Evolutionary conservation across 2,797 vertebrate genomes (phyloP), one percentile per base, ranked within the genome.

Genomic region (Darevskia nairensis): DNA sequence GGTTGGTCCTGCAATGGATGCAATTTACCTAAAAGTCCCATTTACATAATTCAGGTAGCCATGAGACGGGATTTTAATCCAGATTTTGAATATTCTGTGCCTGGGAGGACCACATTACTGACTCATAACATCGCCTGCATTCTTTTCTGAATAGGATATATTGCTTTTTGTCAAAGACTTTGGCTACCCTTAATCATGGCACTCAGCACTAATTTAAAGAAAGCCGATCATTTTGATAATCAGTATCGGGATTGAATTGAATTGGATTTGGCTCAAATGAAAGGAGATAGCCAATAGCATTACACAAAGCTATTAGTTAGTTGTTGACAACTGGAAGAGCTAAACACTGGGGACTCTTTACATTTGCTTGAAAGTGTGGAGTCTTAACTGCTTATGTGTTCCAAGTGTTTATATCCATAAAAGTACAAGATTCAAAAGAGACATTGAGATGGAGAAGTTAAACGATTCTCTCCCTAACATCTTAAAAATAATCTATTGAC

Each of bases 401-500:
- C 21, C 15, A 87, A 66, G 55, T 76, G 80, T 82, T 77, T 76
- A 55, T 35, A 76, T 27, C 50, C n/a, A 82, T 82, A 76, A 88
- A 88, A 82, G 59, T 55, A 75, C 41, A 66, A 59, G 21, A 86
- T 32, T 10, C 61, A 46, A 61, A 80, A 17, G 9, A 46, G 39
- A 17, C 15, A 74, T 4, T 44, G 41, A 61, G 25, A 74, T 32
- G n/a, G 66, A 27, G 68, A 39, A 61, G 74, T 81, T 55, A 80
- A 61, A 61, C 35, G 19, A 32, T 72, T 72, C 71, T 35, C 80
- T 80, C 19, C 32, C 10, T 78, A 68, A 44, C 8, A 69, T 15
- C 19, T 79, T 80, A 55, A 87, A 87, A 50, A 89, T 90, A 59
- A 74, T 78, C 76, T 80, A 50, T 64, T 55, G 88, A 76, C 71